Evolutionary conservation across 2,888 invertebrate species (phyloP), one percentile per base, ranked within the genome.

Genomic region (Ectropis crepuscularia): DNA sequence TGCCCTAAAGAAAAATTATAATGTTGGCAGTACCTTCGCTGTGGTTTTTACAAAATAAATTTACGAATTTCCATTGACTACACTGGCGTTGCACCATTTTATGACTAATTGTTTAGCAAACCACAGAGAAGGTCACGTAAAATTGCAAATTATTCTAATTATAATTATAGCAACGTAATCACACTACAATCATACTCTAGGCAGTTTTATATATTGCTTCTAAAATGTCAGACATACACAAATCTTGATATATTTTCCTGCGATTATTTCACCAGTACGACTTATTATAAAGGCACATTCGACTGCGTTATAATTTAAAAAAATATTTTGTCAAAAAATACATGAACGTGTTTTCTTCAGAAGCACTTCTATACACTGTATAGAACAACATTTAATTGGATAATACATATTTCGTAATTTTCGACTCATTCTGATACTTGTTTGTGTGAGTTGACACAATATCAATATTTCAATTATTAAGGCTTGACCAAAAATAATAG

Each of bases 51-150:
- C 53, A 58, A 51, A 58, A 61, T 45, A 65, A 65, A 68, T 63
- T 63, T 61, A 50, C 41, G 51, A 42, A 65, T 57, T 70, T 64
- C 54, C 63, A 38, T 51, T 71, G 71, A 69, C 41, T 64, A 55
- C 43, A 48, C 12, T 62, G 71, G 55, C 55, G 55, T 63, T 62
- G 58, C 60, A 69, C 65, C 63, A 61, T 42, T 60, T 61, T 61
- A 57, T 64, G 72, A 65, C 48, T 61, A 70, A 62, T 53, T 61
- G 37, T 61, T 70, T 70, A 62, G 72, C 65, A 80, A 83, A 81
- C 85, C 86, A 86, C 87, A 84, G 85, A 72, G 81, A 85, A 82
- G 82, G 81, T 79, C 73, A 47, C 58, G 60, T 62, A 51, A 59
- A 62, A 57, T 62, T 68, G 62, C 69, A 66, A 63, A 65, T 66